Evolutionary conservation across 2,797 vertebrate species (phyloP), one percentile per base, ranked within the genome.

Genomic region (Selene dorsalis): DNA sequence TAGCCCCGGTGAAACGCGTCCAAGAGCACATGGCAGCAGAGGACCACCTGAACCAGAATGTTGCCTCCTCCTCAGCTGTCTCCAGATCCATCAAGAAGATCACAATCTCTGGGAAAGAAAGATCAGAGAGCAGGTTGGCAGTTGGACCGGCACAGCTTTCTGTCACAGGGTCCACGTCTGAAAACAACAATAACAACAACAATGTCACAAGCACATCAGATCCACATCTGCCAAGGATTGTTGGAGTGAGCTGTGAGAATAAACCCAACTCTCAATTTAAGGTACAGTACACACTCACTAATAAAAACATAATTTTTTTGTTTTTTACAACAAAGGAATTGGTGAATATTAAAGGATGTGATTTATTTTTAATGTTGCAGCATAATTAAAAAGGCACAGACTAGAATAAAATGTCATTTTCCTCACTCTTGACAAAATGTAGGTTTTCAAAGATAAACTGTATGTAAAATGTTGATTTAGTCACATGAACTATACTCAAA

Each of bases 31-130:
- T 88, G 84, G 88, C 86, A 2, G 87, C 90, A 2, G 91, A 94
- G 82, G 93, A 95, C 79, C 90, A 91, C 58, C 84, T 92, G 68
- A 94, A 94, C 89, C 91, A 91, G 87, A 95, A 94, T 8, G 52
- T 83, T 0, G 75, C 80, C 41, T 75, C 89, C 39, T 45, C 89
- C 12, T 85, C 88, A 1, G 59, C 94, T 0, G 75, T 92, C 6
- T 95, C 94, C 59, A 92, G 95, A 76, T 94, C 95, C 86, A 94
- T 95, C 60, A 94, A 90, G 79, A 96, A 95, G 89, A 95, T 95
- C 84, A 93, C 93, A 22, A 95, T 95, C 82, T 95, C 94, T 24
- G 93, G 93, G 69, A 79, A 43, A 48, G 91, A 94, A 20, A 73
- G 48, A 28, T 41, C 86, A 12, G 79, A 84, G 75, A 62, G 73